Conservation (phyloP, 2,888 invertebrate species). For the Drosophila ustulata region DNA sequence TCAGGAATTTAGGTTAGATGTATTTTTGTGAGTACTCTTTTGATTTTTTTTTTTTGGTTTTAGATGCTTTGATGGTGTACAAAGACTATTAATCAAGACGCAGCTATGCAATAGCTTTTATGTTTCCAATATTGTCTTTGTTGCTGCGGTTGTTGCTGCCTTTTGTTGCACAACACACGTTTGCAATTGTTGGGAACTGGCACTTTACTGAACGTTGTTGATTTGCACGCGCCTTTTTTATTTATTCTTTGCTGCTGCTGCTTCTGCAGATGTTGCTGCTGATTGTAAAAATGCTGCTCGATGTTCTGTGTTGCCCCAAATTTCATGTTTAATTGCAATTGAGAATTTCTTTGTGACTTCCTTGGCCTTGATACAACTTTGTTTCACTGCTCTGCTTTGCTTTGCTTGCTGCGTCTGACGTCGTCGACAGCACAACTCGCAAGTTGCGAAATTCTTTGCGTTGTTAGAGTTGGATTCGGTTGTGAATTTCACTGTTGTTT, state of each 20-base stretch:
- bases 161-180: slow-evolving; percentile 61
- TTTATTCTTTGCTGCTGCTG: slow-evolving; percentile 65
- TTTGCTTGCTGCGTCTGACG: slow-evolving; percentile 42
- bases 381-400: slow-evolving; percentile 11
- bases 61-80: slow-evolving; percentile 18
- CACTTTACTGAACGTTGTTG: slow-evolving; percentile 64
- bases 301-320: slow-evolving; percentile 83
- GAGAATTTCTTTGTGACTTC: slow-evolving; percentile 62
- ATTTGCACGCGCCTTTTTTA: slow-evolving; percentile 61
- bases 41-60: slow-evolving; percentile 20
- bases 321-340: slow-evolving; percentile 85
- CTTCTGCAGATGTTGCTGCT: slow-evolving; percentile 52
- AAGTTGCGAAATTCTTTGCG: slow-evolving; percentile 61
- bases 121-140: slow-evolving; percentile 82
- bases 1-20: slow-evolving; percentile 67
- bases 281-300: slow-evolving; percentile 74
- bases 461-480: slow-evolving; percentile 8
- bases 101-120: slow-evolving; percentile 84
- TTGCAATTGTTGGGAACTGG: slow-evolving; percentile 62
- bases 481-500: slow-evolving; percentile 10
- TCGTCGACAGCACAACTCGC: slow-evolving; percentile 44
- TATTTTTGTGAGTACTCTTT: slow-evolving; percentile 11
- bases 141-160: slow-evolving; percentile 57
- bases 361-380: slow-evolving; percentile 59
- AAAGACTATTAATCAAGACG: slow-evolving; percentile 82